Percentiles rank a stretch among this genome's conserved stretches.
Conservation (phyloP, 2,113 vertebrate species). For the Syngnathus typhle region DNA sequence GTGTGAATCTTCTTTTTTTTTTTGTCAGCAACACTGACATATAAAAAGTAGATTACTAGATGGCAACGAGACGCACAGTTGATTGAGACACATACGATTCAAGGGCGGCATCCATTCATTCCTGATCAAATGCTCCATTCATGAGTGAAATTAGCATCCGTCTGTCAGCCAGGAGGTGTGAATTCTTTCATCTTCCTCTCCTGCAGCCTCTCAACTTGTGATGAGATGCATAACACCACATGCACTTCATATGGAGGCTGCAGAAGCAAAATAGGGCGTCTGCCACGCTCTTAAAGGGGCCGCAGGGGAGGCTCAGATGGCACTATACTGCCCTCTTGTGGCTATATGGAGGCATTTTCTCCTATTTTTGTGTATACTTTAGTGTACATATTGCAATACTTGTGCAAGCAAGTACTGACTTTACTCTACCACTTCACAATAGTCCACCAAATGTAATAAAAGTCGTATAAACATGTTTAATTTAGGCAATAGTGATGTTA, state of each 20-base stretch:
- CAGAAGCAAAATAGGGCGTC: slow-evolving; percentile 46
- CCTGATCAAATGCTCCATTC: slow-evolving; percentile 71
- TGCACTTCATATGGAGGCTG: slow-evolving; percentile 33
- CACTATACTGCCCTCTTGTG: slow-evolving; percentile 53
- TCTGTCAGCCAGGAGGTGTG: slow-evolving; percentile 66
- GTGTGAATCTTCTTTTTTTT: slow-evolving; percentile 23
- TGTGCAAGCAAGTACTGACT: not conserved
- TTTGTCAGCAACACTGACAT: slow-evolving; percentile 3
- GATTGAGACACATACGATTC: slow-evolving; percentile 56
- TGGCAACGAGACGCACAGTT: slow-evolving; percentile 42
- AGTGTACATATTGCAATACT: not conserved
- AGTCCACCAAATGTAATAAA: not conserved
- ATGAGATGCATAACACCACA: slow-evolving; percentile 62
- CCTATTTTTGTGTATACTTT: not conserved
- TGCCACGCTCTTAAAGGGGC: not conserved
- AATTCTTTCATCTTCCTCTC: slow-evolving; percentile 64
- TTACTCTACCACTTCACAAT: not conserved
- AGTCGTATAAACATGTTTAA: not conserved
- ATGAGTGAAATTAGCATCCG: slow-evolving; percentile 70
- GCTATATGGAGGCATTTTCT: not conserved
- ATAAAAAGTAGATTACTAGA: slow-evolving; percentile 34
- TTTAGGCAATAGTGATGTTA: not conserved
- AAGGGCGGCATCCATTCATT: slow-evolving; percentile 59
- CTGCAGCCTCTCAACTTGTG: slow-evolving; percentile 55
- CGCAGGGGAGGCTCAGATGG: slow-evolving; percentile 1